These are phyloP conservation scores for Onthophagus taurus DNA, from an alignment of 1,140 invertebrate genomes.

Conservation along the genomic window DNA sequence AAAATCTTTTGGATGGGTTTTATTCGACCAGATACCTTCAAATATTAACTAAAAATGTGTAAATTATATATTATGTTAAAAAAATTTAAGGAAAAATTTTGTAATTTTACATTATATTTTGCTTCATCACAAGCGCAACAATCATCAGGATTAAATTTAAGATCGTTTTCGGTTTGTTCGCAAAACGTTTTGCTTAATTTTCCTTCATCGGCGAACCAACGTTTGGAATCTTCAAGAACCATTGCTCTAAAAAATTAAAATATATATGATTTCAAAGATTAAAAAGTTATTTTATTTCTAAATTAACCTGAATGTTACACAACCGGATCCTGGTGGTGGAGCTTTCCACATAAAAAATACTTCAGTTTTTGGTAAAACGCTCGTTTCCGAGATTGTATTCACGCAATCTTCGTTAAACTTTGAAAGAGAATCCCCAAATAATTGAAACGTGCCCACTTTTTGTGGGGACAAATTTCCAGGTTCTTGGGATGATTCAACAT, in stretches of 20 bases:
- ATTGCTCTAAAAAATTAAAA: slow-evolving; percentile 57
- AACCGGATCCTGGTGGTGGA: slow-evolving; percentile 71
- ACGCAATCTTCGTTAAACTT: slow-evolving; percentile 78
- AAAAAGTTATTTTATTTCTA: not conserved
- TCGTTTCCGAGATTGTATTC: slow-evolving; percentile 73
- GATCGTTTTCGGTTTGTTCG: slow-evolving; percentile 54
- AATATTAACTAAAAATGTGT: slow-evolving; percentile 64
- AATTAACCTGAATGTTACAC: slow-evolving; percentile 63
- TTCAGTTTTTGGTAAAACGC: slow-evolving; percentile 71
- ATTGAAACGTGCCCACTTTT: slow-evolving; percentile 64
- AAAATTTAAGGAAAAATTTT: not conserved
- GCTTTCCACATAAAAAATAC: slow-evolving; percentile 87
- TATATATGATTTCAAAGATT: slow-evolving; percentile 8
- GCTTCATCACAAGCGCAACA: slow-evolving; percentile 91
- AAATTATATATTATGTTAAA: not conserved
- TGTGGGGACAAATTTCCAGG: slow-evolving; percentile 43
- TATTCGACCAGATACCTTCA: slow-evolving; percentile 91
- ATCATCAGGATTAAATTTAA: slow-evolving; percentile 40
- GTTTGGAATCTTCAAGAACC: slow-evolving; percentile 69
- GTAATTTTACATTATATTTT: slow-evolving; percentile 63
- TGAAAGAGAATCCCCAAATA: slow-evolving; percentile 69
- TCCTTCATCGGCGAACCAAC: slow-evolving; percentile 88
- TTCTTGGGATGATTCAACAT: slow-evolving; percentile 55
- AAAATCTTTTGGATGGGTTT: slow-evolving; percentile 95
- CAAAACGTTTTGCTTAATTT: slow-evolving; percentile 73